These are phyloP conservation scores for Erebia epiphron DNA, from an alignment of 2,888 invertebrate genomes.

Conservation along the genomic window DNA sequence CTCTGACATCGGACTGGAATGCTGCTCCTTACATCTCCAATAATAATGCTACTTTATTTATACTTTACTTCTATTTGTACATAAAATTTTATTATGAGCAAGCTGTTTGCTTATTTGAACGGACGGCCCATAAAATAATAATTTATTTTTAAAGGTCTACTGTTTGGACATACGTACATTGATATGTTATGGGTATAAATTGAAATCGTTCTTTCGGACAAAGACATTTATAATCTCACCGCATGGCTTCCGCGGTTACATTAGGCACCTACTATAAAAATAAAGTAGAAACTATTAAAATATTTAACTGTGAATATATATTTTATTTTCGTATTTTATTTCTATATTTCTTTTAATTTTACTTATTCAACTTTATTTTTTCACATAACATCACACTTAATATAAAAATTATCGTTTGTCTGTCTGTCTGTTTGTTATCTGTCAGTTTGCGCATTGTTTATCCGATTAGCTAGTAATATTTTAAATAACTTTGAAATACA, in stretches of 20 bases:
- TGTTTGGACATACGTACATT: conserved; percentile 7
- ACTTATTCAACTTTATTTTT: background rate
- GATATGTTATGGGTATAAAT: conserved; percentile 25
- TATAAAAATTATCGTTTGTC: too few relatives aligned
- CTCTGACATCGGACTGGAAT: conserved; percentile 47
- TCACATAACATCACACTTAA: too few relatives aligned
- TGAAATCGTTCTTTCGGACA: conserved; percentile 24
- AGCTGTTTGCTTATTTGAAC: conserved; percentile 33
- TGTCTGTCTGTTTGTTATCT: too few relatives aligned
- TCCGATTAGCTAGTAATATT: too few relatives aligned
- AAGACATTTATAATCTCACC: conserved; percentile 15
- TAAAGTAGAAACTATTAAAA: background rate
- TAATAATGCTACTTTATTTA: conserved; percentile 43
- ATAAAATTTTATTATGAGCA: conserved; percentile 36
- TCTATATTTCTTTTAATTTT: background rate
- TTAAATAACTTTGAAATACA: too few relatives aligned
- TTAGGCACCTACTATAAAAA: conserved; percentile 6
- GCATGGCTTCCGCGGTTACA: conserved; percentile 17
- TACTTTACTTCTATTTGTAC: conserved; percentile 39
- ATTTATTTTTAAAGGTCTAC: conserved; percentile 31
- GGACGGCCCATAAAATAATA: conserved; percentile 34
- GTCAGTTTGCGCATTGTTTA: too few relatives aligned
- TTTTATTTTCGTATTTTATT: background rate
- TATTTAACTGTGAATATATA: background rate
- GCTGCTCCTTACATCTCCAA: conserved; percentile 36